These are phyloP conservation scores for Brachystomella parvula DNA, from an alignment of 1,140 invertebrate genomes.

Conservation along the genomic window DNA sequence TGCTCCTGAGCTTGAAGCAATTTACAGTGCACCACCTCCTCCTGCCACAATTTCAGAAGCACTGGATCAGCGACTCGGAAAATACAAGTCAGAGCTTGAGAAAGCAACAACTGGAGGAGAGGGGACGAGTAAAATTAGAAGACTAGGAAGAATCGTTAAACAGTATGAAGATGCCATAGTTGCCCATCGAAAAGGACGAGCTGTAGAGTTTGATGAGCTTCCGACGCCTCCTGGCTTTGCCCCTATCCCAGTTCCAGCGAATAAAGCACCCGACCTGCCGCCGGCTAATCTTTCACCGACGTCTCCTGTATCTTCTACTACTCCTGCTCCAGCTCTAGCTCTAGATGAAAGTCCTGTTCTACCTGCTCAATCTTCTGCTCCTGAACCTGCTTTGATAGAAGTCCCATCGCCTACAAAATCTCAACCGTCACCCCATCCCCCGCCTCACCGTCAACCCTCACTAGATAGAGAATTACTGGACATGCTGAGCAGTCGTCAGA, in stretches of 20 bases:
- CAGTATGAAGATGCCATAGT: constrained; percentile 88
- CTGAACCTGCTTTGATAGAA: neutral
- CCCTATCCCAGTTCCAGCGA: constrained; percentile 44
- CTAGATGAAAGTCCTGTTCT: constrained; percentile 54
- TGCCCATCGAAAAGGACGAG: constrained; percentile 62
- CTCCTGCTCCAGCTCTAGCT: neutral
- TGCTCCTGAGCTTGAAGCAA: constrained; percentile 7
- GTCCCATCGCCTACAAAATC: neutral
- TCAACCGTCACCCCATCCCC: neutral
- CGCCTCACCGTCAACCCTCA: neutral
- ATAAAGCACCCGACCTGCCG: neutral
- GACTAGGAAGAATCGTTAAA: constrained; percentile 85
- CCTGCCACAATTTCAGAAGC: constrained; percentile 65
- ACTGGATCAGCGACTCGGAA: constrained; percentile 68
- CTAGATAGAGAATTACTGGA: neutral
- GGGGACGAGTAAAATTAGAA: constrained; percentile 74
- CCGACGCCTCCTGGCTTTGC: constrained; percentile 70
- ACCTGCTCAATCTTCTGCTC: constrained; percentile 6
- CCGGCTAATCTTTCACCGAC: neutral
- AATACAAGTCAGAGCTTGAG: constrained; percentile 60
- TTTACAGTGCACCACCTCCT: constrained; percentile 43
- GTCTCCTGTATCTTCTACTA: neutral
- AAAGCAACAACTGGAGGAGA: constrained; percentile 62
- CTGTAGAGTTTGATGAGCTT: constrained; percentile 70
- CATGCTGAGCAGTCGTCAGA: constrained; percentile 48